Conservation (phyloP, 2,888 invertebrate genomes). For the Nineta flava region DNA sequence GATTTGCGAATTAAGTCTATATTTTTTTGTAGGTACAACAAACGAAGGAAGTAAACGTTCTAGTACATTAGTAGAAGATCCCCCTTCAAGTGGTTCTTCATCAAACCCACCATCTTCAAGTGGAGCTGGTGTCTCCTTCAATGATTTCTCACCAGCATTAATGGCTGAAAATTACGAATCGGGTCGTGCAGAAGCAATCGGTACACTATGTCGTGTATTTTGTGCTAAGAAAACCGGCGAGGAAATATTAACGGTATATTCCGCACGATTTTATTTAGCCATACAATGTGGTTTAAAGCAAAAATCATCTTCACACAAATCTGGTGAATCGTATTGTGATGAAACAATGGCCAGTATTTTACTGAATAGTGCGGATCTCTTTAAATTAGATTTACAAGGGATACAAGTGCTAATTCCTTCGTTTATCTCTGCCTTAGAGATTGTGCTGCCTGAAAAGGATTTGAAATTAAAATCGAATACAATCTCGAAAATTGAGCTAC, state of each 20-base stretch:
- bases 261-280: constrained; percentile 86
- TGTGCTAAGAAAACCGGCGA: constrained; percentile 92
- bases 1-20: neutral
- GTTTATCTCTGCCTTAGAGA: constrained; percentile 76
- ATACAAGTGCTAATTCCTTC: constrained; percentile 81
- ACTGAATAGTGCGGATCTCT: constrained; percentile 71
- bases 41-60: constrained; percentile 41
- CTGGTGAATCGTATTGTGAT: constrained; percentile 34
- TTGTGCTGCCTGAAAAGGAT: constrained; percentile 77
- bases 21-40: constrained; percentile 23
- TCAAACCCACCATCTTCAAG: constrained; percentile 45
- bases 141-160: constrained; percentile 50
- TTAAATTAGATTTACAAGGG: constrained; percentile 82
- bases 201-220: constrained; percentile 87
- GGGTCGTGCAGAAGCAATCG: constrained; percentile 87
- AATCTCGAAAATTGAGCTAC: constrained; percentile 59
- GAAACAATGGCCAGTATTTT: constrained; percentile 79
- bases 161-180: constrained; percentile 67
- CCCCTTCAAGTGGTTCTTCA: constrained; percentile 31
- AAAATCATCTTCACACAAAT: constrained; percentile 25
- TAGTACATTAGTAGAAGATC: constrained; percentile 47
- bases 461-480: constrained; percentile 53
- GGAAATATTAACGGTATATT: constrained; percentile 80
- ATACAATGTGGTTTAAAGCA: constrained; percentile 71
- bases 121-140: constrained; percentile 22